Conservation (phyloP, 2,888 invertebrate species). For the Rotaria socialis region DNA sequence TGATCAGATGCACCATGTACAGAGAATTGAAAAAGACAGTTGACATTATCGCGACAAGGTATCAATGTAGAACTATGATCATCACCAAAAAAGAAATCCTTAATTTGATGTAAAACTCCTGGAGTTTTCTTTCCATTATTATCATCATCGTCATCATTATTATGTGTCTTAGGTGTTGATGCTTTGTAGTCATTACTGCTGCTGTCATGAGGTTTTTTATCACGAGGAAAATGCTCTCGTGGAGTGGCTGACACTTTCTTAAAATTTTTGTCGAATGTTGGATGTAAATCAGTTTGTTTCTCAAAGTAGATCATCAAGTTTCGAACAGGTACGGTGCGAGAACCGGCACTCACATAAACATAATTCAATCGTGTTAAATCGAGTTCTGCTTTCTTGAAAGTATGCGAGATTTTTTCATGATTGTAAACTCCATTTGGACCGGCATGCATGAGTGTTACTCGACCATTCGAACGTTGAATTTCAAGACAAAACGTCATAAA, state of each 20-base stretch:
- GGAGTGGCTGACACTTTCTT: too few relatives aligned
- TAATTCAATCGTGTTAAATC: not conserved
- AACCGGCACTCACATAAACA: not conserved
- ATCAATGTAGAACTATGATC: not conserved
- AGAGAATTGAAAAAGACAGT: not conserved
- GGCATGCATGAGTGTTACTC: not conserved
- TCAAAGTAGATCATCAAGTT: not conserved
- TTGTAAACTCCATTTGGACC: not conserved
- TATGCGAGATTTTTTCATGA: not conserved
- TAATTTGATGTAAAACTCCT: too few relatives aligned
- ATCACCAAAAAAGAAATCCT: too few relatives aligned
- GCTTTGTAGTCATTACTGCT: too few relatives aligned
- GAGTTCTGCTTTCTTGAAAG: not conserved
- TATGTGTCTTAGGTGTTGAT: too few relatives aligned
- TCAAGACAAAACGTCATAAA: not conserved
- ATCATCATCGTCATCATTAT: too few relatives aligned
- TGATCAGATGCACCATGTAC: not conserved
- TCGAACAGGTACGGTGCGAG: not conserved
- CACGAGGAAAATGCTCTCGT: too few relatives aligned
- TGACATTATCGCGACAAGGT: not conserved
- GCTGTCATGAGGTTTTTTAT: too few relatives aligned
- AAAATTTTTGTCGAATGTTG: not conserved
- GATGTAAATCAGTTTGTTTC: not conserved
- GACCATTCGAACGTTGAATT: not conserved
- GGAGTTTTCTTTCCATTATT: too few relatives aligned